Evolutionary conservation across 2,113 vertebrate species (phyloP).

Genomic region (Neotoma lepida): DNA sequence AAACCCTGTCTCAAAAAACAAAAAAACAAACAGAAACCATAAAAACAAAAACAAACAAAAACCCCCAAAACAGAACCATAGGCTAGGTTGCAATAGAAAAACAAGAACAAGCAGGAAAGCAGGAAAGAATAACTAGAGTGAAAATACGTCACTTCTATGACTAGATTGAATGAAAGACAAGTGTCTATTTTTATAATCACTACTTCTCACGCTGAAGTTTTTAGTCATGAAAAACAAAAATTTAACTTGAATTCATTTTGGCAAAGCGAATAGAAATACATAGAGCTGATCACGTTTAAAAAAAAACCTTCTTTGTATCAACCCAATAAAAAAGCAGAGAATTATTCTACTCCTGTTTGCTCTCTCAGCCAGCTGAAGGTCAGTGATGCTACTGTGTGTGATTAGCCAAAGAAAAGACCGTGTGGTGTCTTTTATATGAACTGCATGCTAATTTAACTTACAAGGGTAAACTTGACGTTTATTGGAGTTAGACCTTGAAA

Average conservation of each 20-base stretch:
- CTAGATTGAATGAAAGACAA: constrained; percentile 12
- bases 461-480: constrained; percentile 25
- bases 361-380: not conserved
- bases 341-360: not conserved
- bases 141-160: constrained; percentile 1
- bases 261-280: not conserved
- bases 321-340: constrained; percentile 32
- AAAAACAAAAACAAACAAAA: not conserved
- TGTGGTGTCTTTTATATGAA: constrained; percentile 27
- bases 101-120: not conserved
- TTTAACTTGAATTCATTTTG: constrained; percentile 4
- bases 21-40: not conserved
- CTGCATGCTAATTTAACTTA: constrained; percentile 20
- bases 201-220: constrained; percentile 22
- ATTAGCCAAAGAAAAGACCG: constrained; percentile 24
- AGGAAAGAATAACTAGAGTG: not conserved
- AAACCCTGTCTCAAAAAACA: not conserved
- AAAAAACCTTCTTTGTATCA: not conserved
- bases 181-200: constrained; percentile 29
- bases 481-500: constrained; percentile 52
- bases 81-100: not conserved
- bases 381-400: not conserved
- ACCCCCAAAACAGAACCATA: not conserved
- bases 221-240: constrained; percentile 9
- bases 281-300: not conserved